phyloP scores from a whole-genome alignment of 2,113 vertebrate genomes.

The Osmerus mordax region DNA sequence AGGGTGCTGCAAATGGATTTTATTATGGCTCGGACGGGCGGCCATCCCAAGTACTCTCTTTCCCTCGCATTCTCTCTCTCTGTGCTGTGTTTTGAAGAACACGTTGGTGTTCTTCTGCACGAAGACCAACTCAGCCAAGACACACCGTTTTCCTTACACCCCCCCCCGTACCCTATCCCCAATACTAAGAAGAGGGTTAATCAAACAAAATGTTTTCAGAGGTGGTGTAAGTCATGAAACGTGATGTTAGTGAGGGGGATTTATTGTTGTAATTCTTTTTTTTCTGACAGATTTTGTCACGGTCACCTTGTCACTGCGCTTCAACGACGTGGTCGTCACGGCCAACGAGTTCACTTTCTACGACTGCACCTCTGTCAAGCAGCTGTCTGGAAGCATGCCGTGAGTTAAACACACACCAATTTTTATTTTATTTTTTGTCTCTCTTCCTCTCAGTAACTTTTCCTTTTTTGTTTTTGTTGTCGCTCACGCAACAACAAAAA shows the following conservation, averaged over 20 bases:
- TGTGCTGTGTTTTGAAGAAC: slow-evolving; percentile 30
- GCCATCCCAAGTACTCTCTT: slow-evolving; percentile 14
- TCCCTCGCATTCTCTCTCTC: background rate
- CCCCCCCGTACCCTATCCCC: background rate
- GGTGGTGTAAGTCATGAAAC: slow-evolving; percentile 7
- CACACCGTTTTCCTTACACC: background rate
- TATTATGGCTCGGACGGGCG: slow-evolving; percentile 28
- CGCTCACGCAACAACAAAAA: background rate
- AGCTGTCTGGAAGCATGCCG: slow-evolving; percentile 84
- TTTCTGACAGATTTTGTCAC: slow-evolving; percentile 81
- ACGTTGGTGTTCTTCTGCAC: slow-evolving; percentile 6
- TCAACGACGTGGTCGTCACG: slow-evolving; percentile 78
- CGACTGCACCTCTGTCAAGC: slow-evolving; percentile 85
- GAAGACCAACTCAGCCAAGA: slow-evolving; percentile 9
- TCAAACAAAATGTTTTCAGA: slow-evolving; percentile 36
- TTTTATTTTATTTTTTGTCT: background rate
- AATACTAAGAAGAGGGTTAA: slow-evolving; percentile 16
- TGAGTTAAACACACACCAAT: slow-evolving; percentile 67
- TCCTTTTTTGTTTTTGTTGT: no score
- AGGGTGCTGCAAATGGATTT: slow-evolving; percentile 36
- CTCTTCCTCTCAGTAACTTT: background rate
- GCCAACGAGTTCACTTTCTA: slow-evolving; percentile 84
- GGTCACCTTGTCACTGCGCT: slow-evolving; percentile 82
- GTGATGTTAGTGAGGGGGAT: background rate
- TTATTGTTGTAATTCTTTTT: slow-evolving; percentile 8